Percentiles rank a stretch among this genome's conserved stretches.
These are phyloP conservation scores for Toxostoma redivivum DNA, from an alignment of 2,113 vertebrate genomes.

Conservation along the genomic window DNA sequence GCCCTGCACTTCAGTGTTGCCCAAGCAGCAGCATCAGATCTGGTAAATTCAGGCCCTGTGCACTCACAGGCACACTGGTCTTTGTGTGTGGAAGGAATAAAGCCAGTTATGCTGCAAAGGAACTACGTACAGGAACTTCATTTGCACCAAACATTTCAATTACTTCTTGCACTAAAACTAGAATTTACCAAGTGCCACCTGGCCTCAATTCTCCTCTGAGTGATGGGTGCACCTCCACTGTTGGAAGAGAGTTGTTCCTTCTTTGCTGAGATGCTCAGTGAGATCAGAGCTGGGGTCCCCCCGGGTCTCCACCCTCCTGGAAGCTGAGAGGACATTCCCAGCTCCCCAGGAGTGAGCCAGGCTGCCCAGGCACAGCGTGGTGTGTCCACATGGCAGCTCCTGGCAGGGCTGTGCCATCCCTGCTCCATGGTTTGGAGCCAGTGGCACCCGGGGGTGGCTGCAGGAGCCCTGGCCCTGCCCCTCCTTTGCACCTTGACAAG, in stretches of 20 bases:
- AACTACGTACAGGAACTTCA: constrained; percentile 3
- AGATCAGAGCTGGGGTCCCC: background rate
- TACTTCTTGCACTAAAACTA: constrained; percentile 51
- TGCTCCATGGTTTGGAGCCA: fast-evolving
- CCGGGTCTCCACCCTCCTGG: background rate
- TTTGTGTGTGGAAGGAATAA: constrained; percentile 26
- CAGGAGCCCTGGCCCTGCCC: background rate
- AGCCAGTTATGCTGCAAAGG: constrained; percentile 47
- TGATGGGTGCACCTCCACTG: background rate
- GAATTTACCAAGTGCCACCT: constrained; percentile 45
- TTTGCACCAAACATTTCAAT: constrained; percentile 21
- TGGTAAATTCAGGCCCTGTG: background rate
- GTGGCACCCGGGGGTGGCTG: fast-evolving
- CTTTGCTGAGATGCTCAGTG: background rate
- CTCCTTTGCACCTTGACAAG: background rate
- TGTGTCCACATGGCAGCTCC: fast-evolving
- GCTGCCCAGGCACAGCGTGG: background rate
- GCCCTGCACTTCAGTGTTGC: background rate
- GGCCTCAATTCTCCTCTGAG: background rate
- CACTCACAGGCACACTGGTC: background rate
- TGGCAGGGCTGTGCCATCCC: background rate
- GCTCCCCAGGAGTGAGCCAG: background rate
- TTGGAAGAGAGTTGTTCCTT: background rate
- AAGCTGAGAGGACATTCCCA: background rate
- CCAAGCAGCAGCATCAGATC: background rate